Conservation (phyloP, 2,888 invertebrate species). For the Spisula solida region DNA sequence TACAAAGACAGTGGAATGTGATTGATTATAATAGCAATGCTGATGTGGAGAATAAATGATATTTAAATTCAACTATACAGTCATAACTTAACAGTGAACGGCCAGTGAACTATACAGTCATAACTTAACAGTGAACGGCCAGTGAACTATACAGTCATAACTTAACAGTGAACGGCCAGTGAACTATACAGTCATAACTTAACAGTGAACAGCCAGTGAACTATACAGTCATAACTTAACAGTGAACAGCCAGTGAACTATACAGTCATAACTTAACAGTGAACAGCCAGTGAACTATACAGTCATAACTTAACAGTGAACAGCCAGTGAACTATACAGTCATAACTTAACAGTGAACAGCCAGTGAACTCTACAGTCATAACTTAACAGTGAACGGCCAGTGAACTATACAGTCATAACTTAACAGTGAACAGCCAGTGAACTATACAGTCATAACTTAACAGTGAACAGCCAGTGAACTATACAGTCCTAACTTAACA, state of each 20-base stretch:
- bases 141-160: neutral
- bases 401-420: neutral
- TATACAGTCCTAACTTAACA: neutral
- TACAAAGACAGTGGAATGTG: neutral
- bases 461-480: neutral
- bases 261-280: neutral
- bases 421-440: neutral
- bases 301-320: neutral
- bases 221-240: neutral
- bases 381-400: neutral
- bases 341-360: neutral
- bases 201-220: neutral
- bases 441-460: neutral
- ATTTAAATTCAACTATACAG: neutral
- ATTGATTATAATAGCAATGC: neutral
- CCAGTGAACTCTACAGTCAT: neutral
- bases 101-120: neutral
- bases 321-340: neutral
- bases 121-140: neutral
- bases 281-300: neutral
- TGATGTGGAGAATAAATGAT: neutral
- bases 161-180: neutral
- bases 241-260: neutral
- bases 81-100: neutral
- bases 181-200: neutral